Evolutionary conservation across 2,113 vertebrate species (phyloP), one percentile per base, ranked within the genome.

Genomic region (Tragelaphus strepsiceros): DNA sequence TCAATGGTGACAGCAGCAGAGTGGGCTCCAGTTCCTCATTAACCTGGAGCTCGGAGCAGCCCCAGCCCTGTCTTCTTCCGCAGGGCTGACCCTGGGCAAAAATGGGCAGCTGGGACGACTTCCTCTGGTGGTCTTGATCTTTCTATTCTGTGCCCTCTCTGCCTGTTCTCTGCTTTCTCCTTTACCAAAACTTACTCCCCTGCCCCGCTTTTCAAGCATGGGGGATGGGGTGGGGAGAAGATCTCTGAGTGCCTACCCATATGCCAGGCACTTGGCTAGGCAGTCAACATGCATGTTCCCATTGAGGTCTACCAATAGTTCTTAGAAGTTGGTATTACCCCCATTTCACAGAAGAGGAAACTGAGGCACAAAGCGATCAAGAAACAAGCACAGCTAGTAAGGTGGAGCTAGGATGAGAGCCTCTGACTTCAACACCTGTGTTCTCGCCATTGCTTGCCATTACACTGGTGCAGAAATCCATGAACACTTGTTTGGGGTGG

Each of bases 1-100:
- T 98, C 98, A 97, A 97, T 97, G 96, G 95, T 97, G 97, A 98
- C 98, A 97, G 95, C 67, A 46, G 71, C 2, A 0, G 62, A 96
- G 97, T 97, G 93, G 97, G 96, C 77, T 35, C 87, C 22, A 1
- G 88, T 62, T 90, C 97, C 74, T 97, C 97, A 96, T 98, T 97
- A 97, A 94, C 93, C 96, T 15, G 9, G 82, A 80, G 94, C 93
- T 97, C 91, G 0, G 0, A 74, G 91, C 91, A 67, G 87, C 71
- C 94, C 53, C 77, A 54, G 26, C 39, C 89, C 89, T 7, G 10
- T 28, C 97, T 97, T 90, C 87, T 96, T 91, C 91, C 62, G 86
- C 93, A 35, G 82, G 86, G 71, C 61, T 53, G 71, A 61, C 97
- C 95, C 94, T 43, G 51, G 56, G 84, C 83, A 59, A 93, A 78